Evolutionary conservation across 2,888 invertebrate genomes (phyloP).

Genomic region (Melanophora roralis): DNA sequence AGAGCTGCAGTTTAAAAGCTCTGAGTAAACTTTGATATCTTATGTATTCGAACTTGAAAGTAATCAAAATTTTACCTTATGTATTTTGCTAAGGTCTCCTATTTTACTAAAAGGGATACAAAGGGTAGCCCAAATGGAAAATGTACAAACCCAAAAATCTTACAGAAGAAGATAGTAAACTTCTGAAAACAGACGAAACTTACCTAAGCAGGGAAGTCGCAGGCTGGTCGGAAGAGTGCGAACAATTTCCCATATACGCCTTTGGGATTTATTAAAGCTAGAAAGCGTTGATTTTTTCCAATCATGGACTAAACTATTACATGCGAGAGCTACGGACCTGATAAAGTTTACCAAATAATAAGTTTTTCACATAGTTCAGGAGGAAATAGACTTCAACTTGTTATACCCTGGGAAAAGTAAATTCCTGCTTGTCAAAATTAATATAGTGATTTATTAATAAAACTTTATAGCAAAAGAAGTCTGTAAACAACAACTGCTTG

Average conservation of each 20-base stretch:
- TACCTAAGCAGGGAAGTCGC: not conserved
- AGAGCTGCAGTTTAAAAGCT: no score
- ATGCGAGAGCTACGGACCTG: constrained; percentile 14
- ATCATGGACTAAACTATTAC: constrained; percentile 10
- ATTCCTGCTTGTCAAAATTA: not conserved
- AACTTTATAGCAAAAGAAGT: not conserved
- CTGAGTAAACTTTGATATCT: no score
- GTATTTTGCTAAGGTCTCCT: not conserved
- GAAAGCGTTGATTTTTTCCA: not conserved
- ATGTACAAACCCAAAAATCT: constrained; percentile 12
- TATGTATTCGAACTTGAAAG: no score
- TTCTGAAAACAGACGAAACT: no score
- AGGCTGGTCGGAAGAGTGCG: constrained; percentile 2
- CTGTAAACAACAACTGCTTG: not conserved
- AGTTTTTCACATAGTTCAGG: not conserved
- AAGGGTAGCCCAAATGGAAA: constrained; percentile 9
- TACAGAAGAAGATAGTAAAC: not conserved
- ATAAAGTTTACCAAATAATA: not conserved
- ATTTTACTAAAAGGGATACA: not conserved
- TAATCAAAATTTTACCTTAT: no score
- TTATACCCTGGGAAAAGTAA: not conserved
- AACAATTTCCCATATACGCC: constrained; percentile 12
- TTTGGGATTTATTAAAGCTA: not conserved
- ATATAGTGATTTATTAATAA: not conserved
- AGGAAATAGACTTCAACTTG: not conserved